A percentile compares a stretch with the other conserved stretches of the same genome.
Evolutionary conservation across 1,140 invertebrate species (phyloP).

Genomic region (Papilio dardanus): DNA sequence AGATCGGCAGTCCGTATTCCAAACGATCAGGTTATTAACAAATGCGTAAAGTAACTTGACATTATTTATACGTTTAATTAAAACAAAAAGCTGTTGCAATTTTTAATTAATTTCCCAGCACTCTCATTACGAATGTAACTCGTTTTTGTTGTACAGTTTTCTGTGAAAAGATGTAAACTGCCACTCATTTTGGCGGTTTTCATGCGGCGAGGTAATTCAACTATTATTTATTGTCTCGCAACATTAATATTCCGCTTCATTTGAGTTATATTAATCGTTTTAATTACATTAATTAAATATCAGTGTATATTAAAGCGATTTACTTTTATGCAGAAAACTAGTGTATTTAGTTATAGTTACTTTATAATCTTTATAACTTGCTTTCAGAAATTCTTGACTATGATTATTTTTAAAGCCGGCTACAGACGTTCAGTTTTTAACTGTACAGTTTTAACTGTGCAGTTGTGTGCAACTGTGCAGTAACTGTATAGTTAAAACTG

Average conservation of each 20-base stretch:
- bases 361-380: too few species aligned
- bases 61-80: neutral
- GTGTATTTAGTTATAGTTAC: too few species aligned
- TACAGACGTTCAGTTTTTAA: too few species aligned
- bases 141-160: constrained; percentile 7
- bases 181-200: constrained; percentile 10
- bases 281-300: neutral
- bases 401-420: too few species aligned
- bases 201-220: constrained; percentile 14
- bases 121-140: neutral
- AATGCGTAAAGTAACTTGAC: neutral
- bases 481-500: too few species aligned
- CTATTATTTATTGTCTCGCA: constrained; percentile 12
- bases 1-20: too few species aligned
- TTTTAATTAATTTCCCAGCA: neutral
- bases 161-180: neutral
- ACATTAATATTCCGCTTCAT: neutral
- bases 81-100: neutral
- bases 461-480: too few species aligned
- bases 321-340: too few species aligned
- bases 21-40: too few species aligned
- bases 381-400: too few species aligned
- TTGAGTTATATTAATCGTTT: neutral
- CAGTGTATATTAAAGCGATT: too few species aligned
- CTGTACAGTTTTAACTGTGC: too few species aligned